A percentile compares a stretch with the other conserved stretches of the same genome.
Conservation (phyloP, 35 echinoderm and acorn worm species). For the Eucidaris tribuloides region DNA sequence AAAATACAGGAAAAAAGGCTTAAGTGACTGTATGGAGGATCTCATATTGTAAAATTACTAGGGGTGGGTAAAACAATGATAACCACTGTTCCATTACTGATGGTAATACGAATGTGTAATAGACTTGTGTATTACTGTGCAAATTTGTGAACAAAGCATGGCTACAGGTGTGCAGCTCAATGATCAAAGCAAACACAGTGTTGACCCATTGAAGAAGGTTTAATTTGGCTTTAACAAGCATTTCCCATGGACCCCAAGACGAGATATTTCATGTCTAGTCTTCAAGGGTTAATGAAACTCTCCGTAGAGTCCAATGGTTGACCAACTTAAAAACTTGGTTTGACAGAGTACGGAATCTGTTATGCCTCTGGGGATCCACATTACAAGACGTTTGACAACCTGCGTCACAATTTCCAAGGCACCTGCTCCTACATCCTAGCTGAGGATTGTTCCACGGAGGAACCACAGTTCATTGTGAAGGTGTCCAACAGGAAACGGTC, state of each 20-base stretch:
- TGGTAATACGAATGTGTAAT: no score
- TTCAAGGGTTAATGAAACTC: neutral
- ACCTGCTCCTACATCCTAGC: conserved; percentile 69
- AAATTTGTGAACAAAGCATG: no score
- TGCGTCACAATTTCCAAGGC: conserved; percentile 90
- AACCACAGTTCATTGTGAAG: conserved; percentile 40
- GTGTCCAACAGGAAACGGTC: conserved; percentile 64
- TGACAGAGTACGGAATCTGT: conserved; percentile 77
- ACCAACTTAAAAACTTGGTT: neutral
- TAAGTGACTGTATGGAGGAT: no score
- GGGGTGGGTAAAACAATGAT: neutral
- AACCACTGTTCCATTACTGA: neutral
- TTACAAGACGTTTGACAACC: conserved; percentile 90
- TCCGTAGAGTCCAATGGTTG: neutral
- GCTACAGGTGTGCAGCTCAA: neutral
- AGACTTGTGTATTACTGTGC: no score
- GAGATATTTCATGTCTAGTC: no score
- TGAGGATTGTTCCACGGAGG: conserved; percentile 27
- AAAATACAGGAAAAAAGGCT: no score
- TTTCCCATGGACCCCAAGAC: no score
- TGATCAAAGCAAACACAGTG: neutral
- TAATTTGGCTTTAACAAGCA: no score
- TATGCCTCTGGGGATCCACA: conserved; percentile 87
- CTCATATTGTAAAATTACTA: no score
- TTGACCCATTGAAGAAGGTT: neutral